Conservation (phyloP, 2,113 vertebrate species). For the Rhineura floridana region DNA sequence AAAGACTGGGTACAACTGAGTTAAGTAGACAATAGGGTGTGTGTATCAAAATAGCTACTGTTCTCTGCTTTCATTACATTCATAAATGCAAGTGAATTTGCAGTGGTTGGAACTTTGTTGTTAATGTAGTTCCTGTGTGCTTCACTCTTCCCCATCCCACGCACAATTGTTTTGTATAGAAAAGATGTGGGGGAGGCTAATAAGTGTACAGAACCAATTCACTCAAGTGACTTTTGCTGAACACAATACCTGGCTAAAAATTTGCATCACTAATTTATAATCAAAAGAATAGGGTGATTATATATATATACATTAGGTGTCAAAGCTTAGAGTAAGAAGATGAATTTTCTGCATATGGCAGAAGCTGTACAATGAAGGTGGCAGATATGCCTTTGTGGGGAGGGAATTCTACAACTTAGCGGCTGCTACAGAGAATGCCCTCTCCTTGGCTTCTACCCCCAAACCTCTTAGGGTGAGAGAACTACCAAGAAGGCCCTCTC, state of each 20-base stretch:
- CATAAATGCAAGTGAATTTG: background rate
- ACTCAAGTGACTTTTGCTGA: background rate
- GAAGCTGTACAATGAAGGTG: no score
- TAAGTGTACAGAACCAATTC: background rate
- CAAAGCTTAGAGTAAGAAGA: no score
- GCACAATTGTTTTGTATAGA: background rate
- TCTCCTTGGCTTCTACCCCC: no score
- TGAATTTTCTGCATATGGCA: no score
- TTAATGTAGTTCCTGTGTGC: background rate
- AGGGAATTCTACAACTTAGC: no score
- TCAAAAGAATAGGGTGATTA: no score
- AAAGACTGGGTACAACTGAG: background rate
- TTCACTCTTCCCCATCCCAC: background rate
- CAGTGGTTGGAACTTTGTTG: background rate
- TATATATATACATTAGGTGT: no score
- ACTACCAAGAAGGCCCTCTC: no score
- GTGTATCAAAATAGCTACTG: background rate
- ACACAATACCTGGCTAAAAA: background rate
- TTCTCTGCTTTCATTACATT: background rate
- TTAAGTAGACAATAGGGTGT: conserved; percentile 5
- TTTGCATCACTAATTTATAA: background rate
- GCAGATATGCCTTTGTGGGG: no score
- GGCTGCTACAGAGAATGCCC: no score
- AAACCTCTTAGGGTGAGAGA: no score
- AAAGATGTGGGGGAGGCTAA: background rate